Percentiles rank a stretch among this genome's conserved stretches.
Evolutionary conservation across 1,140 invertebrate genomes (phyloP).

Genomic region (Nephila pilipes): DNA sequence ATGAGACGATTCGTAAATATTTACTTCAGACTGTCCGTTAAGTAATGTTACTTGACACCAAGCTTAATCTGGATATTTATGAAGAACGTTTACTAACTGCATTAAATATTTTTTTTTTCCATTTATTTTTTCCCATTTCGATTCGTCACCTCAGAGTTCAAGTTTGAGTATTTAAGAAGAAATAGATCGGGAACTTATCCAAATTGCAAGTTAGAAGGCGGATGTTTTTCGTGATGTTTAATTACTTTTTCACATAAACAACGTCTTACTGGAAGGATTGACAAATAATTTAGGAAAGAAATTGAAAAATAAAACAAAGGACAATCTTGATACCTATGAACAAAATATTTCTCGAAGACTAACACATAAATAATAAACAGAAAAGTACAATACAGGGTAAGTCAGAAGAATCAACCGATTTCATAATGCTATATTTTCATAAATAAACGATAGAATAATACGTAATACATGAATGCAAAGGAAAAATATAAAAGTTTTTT

Average conservation of each 20-base stretch:
- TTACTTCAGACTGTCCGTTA: slow-evolving; percentile 1
- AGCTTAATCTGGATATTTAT: slow-evolving; percentile 19
- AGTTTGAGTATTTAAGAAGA: not conserved
- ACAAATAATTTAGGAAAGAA: not conserved
- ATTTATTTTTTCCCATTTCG: not conserved
- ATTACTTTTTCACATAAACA: not conserved
- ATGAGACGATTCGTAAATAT: slow-evolving; percentile 53
- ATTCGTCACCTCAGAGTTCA: not conserved
- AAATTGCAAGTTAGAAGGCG: not conserved
- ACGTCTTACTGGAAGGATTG: not conserved
- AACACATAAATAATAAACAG: too few species aligned
- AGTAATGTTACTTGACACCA: not conserved
- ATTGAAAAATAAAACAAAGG: too few species aligned
- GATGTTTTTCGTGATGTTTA: not conserved
- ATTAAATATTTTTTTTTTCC: not conserved
- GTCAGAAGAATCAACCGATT: too few species aligned
- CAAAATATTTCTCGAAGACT: too few species aligned
- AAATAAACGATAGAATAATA: too few species aligned
- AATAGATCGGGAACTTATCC: not conserved
- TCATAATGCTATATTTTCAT: too few species aligned
- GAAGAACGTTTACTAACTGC: not conserved
- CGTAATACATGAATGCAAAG: too few species aligned
- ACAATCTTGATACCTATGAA: too few species aligned
- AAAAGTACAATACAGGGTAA: too few species aligned
- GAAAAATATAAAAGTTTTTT: too few species aligned